phyloP scores from a whole-genome alignment of 2,113 vertebrate genomes.

The Megaceryle torquata region DNA sequence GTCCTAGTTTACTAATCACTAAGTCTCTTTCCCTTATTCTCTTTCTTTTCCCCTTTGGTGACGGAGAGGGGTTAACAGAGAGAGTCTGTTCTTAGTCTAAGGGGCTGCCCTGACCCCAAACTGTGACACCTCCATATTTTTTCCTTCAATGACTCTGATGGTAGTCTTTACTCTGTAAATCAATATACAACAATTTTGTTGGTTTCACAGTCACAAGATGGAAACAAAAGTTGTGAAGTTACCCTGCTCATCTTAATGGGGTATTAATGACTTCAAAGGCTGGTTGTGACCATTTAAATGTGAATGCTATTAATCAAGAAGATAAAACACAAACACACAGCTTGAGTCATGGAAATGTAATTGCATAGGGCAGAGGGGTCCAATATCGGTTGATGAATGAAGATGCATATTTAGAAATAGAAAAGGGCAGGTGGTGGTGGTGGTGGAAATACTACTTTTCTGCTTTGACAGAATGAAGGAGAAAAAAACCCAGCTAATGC shows the following conservation, averaged over 20 bases:
- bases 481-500: neutral
- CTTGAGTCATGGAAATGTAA: slow-evolving; percentile 48
- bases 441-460: neutral
- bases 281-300: slow-evolving; percentile 66
- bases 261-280: slow-evolving; percentile 65
- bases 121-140: slow-evolving; percentile 4
- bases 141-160: neutral
- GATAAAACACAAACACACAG: slow-evolving; percentile 54
- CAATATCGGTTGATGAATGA: slow-evolving; percentile 48
- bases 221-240: slow-evolving; percentile 68
- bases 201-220: slow-evolving; percentile 4
- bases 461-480: slow-evolving; percentile 19
- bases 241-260: slow-evolving; percentile 67
- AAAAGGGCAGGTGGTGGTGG: neutral
- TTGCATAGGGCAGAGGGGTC: slow-evolving; percentile 46
- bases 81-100: too few species aligned
- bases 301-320: slow-evolving; percentile 68
- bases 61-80: too few species aligned
- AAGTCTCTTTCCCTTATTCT: too few species aligned
- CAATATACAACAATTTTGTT: slow-evolving; percentile 40
- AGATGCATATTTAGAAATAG: neutral
- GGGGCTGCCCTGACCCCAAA: too few species aligned
- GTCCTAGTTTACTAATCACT: too few species aligned
- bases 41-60: too few species aligned
- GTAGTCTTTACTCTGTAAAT: slow-evolving; percentile 55